Evolutionary conservation across 2,797 vertebrate genomes (phyloP).

Genomic region (Brachyalestes nurse): DNA sequence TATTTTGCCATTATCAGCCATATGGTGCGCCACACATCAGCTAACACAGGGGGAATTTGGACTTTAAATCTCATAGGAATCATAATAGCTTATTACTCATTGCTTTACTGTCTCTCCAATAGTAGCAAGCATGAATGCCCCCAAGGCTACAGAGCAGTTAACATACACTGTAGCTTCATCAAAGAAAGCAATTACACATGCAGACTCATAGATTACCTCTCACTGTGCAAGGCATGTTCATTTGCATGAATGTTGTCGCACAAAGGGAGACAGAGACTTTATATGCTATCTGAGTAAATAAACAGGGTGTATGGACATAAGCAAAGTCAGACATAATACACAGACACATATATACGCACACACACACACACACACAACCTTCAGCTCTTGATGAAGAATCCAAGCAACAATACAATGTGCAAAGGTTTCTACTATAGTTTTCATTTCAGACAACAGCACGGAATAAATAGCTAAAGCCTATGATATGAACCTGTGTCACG

Average conservation of each 20-base stretch:
- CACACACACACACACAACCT: not conserved
- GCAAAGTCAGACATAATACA: no score
- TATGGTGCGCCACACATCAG: constrained; percentile 36
- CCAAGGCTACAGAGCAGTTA: constrained; percentile 11
- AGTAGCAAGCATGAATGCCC: constrained; percentile 41
- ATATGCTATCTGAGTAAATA: not conserved
- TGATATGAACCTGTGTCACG: not conserved
- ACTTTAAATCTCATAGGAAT: constrained; percentile 22
- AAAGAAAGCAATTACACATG: constrained; percentile 45
- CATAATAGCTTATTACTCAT: constrained; percentile 34
- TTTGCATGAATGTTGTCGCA: not conserved
- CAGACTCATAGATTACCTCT: constrained; percentile 38
- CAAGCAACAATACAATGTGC: not conserved
- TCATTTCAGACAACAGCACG: not conserved
- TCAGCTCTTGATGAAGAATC: not conserved
- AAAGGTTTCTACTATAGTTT: not conserved
- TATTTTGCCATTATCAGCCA: constrained; percentile 35
- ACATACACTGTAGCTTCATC: constrained; percentile 14
- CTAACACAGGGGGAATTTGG: constrained; percentile 24
- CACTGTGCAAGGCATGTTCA: constrained; percentile 10
- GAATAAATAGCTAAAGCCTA: no score
- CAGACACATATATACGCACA: not conserved
- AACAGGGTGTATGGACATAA: not conserved
- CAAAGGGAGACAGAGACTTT: not conserved
- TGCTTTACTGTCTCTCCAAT: constrained; percentile 34